phyloP scores from a whole-genome alignment of 2,113 vertebrate species.

The Melospiza georgiana region DNA sequence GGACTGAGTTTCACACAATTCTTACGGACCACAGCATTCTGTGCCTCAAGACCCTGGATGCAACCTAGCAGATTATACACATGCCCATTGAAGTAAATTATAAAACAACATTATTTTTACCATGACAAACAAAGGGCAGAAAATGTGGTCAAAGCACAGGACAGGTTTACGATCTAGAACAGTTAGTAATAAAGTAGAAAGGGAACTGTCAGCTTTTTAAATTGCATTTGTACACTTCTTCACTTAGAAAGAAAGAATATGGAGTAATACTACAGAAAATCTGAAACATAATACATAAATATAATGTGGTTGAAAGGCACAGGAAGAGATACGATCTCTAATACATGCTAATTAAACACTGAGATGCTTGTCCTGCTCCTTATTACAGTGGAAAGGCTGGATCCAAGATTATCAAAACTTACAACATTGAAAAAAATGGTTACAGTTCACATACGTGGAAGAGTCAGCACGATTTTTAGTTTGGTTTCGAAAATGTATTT shows the following conservation, averaged over 20 bases:
- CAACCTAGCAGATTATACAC: neutral
- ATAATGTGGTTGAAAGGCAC: neutral
- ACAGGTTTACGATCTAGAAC: neutral
- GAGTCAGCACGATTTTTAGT: neutral
- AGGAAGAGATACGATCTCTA: neutral
- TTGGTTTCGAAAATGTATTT: neutral
- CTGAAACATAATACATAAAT: neutral
- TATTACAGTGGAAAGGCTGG: neutral
- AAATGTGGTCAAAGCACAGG: neutral
- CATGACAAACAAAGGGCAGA: neutral
- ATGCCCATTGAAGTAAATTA: neutral
- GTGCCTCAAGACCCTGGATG: neutral
- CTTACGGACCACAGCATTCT: neutral
- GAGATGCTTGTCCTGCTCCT: neutral
- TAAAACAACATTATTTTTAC: neutral
- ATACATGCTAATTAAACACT: neutral
- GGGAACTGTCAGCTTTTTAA: neutral
- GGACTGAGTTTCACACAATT: neutral
- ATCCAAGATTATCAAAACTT: conserved; percentile 32
- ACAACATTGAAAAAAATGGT: neutral
- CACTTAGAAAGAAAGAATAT: neutral
- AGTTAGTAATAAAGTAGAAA: neutral
- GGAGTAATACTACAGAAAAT: neutral
- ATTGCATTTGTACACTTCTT: neutral
- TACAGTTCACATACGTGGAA: conserved; percentile 2